These are phyloP conservation scores for Apodemia hepburni DNA, from an alignment of 2,888 invertebrate genomes.

Conservation along the genomic window DNA sequence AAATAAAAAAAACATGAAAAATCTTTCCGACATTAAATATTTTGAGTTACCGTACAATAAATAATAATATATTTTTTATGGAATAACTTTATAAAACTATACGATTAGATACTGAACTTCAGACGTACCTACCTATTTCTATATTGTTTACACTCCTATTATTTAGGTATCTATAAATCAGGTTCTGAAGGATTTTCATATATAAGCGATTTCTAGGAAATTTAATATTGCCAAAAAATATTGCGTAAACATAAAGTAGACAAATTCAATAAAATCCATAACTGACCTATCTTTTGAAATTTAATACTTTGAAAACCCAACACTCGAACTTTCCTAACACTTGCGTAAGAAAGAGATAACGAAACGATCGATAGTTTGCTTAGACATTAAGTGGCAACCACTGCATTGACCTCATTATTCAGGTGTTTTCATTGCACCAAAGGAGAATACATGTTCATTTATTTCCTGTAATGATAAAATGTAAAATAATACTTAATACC, in stretches of 20 bases:
- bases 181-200: no score
- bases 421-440: conserved; percentile 55
- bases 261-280: not conserved
- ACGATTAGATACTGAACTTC: no score
- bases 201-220: conserved; percentile 1
- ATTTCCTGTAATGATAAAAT: not conserved
- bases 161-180: no score
- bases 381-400: conserved; percentile 72
- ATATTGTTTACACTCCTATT: no score
- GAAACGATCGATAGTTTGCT: conserved; percentile 73
- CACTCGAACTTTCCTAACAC: conserved; percentile 36
- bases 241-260: not conserved
- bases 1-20: no score
- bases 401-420: conserved; percentile 77
- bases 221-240: conserved; percentile 9
- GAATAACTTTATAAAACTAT: no score
- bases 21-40: no score
- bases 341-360: conserved; percentile 71
- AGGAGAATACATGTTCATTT: conserved; percentile 28
- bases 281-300: conserved; percentile 22
- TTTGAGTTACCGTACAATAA: no score
- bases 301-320: conserved; percentile 27
- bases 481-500: not conserved
- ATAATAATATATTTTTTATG: no score
- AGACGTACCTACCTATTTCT: no score